These are phyloP conservation scores for Protomyctophum bolini DNA, from an alignment of 2,113 vertebrate genomes.

Conservation along the genomic window DNA sequence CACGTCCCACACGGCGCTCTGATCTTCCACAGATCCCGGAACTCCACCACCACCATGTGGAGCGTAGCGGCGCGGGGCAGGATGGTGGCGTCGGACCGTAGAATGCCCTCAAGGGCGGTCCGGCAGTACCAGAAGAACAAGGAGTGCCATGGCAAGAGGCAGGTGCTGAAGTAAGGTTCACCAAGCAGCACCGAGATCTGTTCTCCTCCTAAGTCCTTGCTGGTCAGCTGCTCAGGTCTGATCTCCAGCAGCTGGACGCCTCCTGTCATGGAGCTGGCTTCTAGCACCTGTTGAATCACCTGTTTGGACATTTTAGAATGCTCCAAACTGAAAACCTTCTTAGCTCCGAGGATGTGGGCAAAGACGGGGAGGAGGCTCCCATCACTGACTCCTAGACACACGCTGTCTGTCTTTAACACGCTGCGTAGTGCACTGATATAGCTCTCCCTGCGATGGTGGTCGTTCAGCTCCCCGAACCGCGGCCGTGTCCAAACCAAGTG, in stretches of 20 bases:
- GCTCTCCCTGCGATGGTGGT: constrained; percentile 77
- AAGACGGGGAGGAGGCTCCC: constrained; percentile 90
- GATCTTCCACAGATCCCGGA: constrained; percentile 95
- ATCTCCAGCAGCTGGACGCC: constrained; percentile 84
- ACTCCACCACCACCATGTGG: constrained; percentile 86
- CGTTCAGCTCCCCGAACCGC: constrained; percentile 91
- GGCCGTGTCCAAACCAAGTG: constrained; percentile 93
- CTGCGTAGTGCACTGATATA: constrained; percentile 82
- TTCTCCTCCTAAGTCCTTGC: constrained; percentile 79
- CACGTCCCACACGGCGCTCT: constrained; percentile 88
- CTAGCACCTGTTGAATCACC: constrained; percentile 90
- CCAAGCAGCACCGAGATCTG: constrained; percentile 91
- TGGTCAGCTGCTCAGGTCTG: constrained; percentile 82
- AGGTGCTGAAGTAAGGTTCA: constrained; percentile 95
- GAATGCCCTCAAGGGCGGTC: constrained; percentile 79
- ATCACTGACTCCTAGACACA: constrained; percentile 91
- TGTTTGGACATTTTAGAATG: constrained; percentile 84
- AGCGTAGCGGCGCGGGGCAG: constrained; percentile 86
- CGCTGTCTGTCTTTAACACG: constrained; percentile 82
- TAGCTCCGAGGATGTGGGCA: constrained; percentile 84
- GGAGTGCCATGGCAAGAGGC: constrained; percentile 94
- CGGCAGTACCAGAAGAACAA: constrained; percentile 97
- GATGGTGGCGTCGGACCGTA: constrained; percentile 77
- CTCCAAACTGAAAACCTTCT: constrained; percentile 92
- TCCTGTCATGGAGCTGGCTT: constrained; percentile 83